A percentile compares a stretch with the other conserved stretches of the same genome.
These are phyloP conservation scores for Anastrepha obliqua DNA, from an alignment of 1,140 invertebrate species.

Conservation along the genomic window DNA sequence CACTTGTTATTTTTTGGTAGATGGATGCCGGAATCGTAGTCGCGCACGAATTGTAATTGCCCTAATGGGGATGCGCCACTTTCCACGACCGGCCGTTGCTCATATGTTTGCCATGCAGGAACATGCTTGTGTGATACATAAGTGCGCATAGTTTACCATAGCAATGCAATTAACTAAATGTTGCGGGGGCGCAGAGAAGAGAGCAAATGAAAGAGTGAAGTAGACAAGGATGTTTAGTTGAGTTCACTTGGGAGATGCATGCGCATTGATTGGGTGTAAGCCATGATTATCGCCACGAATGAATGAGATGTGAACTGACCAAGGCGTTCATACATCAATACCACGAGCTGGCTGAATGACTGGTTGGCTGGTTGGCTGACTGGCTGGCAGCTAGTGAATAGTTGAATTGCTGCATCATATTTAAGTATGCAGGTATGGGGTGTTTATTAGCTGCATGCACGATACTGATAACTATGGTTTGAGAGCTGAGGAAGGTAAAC, in stretches of 20 bases:
- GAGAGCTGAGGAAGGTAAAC: too few species aligned
- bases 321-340: slow-evolving; percentile 47
- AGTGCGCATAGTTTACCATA: not conserved
- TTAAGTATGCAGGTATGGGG: too few species aligned
- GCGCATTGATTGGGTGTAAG: slow-evolving; percentile 68
- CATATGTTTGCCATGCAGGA: slow-evolving; percentile 13
- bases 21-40: slow-evolving; percentile 7
- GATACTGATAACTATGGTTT: too few species aligned
- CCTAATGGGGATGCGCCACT: slow-evolving; percentile 49
- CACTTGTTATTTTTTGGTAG: not conserved
- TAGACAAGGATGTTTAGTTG: slow-evolving; percentile 6
- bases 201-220: not conserved
- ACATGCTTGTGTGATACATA: not conserved
- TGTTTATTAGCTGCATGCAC: too few species aligned
- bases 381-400: not conserved
- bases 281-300: slow-evolving; percentile 70
- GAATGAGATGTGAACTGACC: slow-evolving; percentile 66
- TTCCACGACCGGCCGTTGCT: not conserved
- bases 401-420: not conserved
- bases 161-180: slow-evolving; percentile 3
- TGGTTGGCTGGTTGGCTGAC: too few species aligned
- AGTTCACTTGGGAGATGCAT: slow-evolving; percentile 58
- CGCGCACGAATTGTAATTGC: slow-evolving; percentile 52
- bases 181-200: slow-evolving; percentile 32
- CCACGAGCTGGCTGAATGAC: not conserved